Evolutionary conservation across 1,140 invertebrate species (phyloP), one percentile per base, ranked within the genome.

Genomic region (Homarus americanus): DNA sequence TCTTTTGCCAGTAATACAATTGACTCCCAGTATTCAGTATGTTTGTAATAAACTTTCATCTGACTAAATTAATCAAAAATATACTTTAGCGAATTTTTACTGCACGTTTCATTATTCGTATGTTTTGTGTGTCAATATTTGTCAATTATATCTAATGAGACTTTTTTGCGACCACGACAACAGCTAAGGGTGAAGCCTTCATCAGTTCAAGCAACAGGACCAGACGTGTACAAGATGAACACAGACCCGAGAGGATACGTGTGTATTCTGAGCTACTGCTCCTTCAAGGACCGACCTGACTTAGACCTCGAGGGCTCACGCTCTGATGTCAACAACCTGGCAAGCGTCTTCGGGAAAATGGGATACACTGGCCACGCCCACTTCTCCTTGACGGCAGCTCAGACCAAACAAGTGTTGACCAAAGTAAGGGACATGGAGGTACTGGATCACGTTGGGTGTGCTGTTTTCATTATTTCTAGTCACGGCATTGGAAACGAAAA

Each of bases 301-400:
- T 69, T 90, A 10, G 32, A 76, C 44, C 80, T 90, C 4, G 24
- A 72, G 12, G 49, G 69, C 10, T 82, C 87, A n/a, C 38, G 58
- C 17, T 49, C 53, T 12, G 78, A 82, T n/a, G 41, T 53, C 69
- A 36, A 66, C 32, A 75, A 83, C 38, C 44, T 90, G 80, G 63
- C 87, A 49, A 90, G n/a, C 44, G 38, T 75, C 20, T 90, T 90
- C 63, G 41, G 49, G 10, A 73, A 83, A 28, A 90, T 90, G 87
- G 87, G 87, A 3, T 90, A 90, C 72, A 73, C 63, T 40, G 80
- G 80, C 15, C 79, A 73, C 34, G n/a, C 69, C 41, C 66, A 82
- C 32, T 58, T n/a, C 38, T 82, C 78, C 69, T 79, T 83, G 63
- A 90, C 87, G n/a, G 79, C 79, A 34, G 40, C 75, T 17, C 34